Conservation (phyloP, 2,113 vertebrate species). For the Bufo gargarizans region DNA sequence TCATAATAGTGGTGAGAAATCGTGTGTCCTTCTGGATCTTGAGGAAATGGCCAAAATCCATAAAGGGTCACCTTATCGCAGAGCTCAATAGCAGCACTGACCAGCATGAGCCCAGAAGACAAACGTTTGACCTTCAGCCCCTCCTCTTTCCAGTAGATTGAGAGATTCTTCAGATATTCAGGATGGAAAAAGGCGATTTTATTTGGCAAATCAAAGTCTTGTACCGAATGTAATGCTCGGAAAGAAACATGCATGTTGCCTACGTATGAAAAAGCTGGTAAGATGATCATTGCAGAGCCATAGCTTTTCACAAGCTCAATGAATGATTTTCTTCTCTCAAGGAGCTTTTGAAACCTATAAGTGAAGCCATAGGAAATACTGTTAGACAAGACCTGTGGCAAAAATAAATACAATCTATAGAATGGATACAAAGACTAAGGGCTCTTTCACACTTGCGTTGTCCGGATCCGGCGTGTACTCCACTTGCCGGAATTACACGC, state of each 20-base stretch:
- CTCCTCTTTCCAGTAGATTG: slow-evolving; percentile 36
- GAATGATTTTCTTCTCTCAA: not conserved
- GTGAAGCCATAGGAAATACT: not conserved
- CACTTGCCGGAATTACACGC: no score
- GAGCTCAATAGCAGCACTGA: slow-evolving; percentile 53
- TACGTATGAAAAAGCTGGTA: slow-evolving; percentile 53
- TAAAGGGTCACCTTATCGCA: slow-evolving; percentile 57
- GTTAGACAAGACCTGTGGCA: not conserved
- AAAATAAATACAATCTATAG: not conserved
- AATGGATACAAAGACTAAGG: not conserved
- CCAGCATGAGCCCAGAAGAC: slow-evolving; percentile 57
- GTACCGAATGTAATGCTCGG: slow-evolving; percentile 4
- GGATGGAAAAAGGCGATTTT: slow-evolving; percentile 56
- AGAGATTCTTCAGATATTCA: slow-evolving; percentile 45
- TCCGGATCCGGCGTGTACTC: no score
- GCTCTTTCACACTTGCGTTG: no score
- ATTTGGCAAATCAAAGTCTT: slow-evolving; percentile 48
- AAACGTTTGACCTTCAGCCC: slow-evolving; percentile 48
- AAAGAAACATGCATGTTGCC: not conserved
- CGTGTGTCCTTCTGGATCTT: not conserved
- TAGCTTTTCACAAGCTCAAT: not conserved
- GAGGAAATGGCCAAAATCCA: slow-evolving; percentile 59
- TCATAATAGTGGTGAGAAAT: slow-evolving; percentile 60
- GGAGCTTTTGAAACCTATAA: not conserved
- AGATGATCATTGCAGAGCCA: slow-evolving; percentile 13